A percentile compares a stretch with the other conserved stretches of the same genome.
phyloP scores from a whole-genome alignment of 1,140 invertebrate genomes.

The Delia radicum region DNA sequence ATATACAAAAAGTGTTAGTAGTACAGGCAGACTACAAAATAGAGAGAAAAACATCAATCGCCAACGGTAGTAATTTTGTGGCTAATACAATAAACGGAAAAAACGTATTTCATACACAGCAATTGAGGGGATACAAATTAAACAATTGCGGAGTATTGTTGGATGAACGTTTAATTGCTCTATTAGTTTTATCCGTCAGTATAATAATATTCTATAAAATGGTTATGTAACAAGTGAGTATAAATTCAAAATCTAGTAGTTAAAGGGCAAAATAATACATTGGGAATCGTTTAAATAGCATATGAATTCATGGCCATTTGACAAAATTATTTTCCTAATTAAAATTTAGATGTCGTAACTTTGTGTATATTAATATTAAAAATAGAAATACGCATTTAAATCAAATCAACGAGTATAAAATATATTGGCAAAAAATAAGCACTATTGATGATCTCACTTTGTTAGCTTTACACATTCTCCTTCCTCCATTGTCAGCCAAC shows the following conservation, averaged over 20 bases:
- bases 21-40: background rate
- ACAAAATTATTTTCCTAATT: background rate
- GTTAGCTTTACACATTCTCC: background rate
- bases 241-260: background rate
- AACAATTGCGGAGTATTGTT: slow-evolving; percentile 1
- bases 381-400: background rate
- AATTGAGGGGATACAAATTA: background rate
- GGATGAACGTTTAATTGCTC: background rate
- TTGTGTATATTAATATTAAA: background rate
- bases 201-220: slow-evolving; percentile 11
- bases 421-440: background rate
- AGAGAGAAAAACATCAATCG: background rate
- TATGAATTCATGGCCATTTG: background rate
- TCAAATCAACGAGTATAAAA: too few species aligned
- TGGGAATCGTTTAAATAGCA: background rate
- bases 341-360: background rate
- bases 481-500: background rate
- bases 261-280: too few species aligned
- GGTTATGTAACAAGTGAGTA: slow-evolving; percentile 23
- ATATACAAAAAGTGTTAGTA: background rate
- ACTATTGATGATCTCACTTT: slow-evolving; percentile 1
- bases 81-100: background rate
- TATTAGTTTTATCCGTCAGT: background rate
- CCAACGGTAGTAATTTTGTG: background rate
- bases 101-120: background rate